Evolutionary conservation across 2,797 vertebrate genomes (phyloP), one percentile per base, ranked within the genome.

Genomic region (Urocyon cinereoargenteus): DNA sequence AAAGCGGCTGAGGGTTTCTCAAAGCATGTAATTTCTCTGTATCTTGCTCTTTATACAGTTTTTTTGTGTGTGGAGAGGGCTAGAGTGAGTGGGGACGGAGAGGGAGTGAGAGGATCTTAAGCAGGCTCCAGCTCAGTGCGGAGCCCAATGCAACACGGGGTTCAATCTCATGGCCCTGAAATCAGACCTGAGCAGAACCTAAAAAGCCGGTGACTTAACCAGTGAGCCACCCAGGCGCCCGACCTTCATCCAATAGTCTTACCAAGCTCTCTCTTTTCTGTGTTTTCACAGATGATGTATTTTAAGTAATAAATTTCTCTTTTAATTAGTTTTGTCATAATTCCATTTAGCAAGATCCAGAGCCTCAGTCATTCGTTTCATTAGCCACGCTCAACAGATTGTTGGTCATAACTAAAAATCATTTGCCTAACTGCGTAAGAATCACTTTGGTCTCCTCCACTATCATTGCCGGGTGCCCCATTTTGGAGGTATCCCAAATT

Each of bases 291-390:
- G 24, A 78, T 36, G n/a, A 55, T n/a, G 24, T 77, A 51, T 84
- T 79, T 77, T 59, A 83, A 77, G 59, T 90, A 64, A 59, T 62
- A 70, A 90, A 77, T 26, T 51, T 70, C 53, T 36, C 3, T 59
- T 94, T 92, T 79, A 68, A 85, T 93, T 79, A 21, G 26, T 85
- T 88, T 66, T 72, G 4, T 51, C 26, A 6, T 88, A 91, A 88
- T 64, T 45, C 31, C 49, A 34, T 45, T 73, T 66, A 59, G 16
- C 55, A 79, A 88, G 72, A 84, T 68, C n/a, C 57, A 91, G 91
- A 83, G n/a, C 70, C 57, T 8, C 83, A 57, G 16, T 12, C 34
- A 64, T 34, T 73, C 22, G 16, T 75, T 89, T 86, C 59, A 28
- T 73, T 78, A 79, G 70, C 72, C 70, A 64, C 28, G 24, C 12